Conservation (phyloP, 1,140 invertebrate genomes). For the Adoxophyes honmai region DNA sequence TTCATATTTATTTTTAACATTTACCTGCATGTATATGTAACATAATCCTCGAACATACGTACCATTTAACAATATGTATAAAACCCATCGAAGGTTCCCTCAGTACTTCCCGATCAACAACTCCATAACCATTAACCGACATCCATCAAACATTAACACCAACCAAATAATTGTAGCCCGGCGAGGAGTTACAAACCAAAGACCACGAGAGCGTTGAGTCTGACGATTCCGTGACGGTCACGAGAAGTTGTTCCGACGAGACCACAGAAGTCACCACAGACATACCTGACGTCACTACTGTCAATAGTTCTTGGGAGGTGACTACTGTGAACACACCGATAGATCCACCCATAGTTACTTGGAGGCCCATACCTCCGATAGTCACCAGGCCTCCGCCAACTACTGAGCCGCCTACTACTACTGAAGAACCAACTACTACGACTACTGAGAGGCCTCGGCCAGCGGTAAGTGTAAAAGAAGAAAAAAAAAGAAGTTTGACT, state of each 20-base stretch:
- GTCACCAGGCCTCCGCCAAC: slow-evolving; percentile 20
- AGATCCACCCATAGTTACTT: background rate
- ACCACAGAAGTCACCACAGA: background rate
- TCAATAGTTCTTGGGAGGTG: background rate
- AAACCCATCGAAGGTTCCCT: too few relatives aligned
- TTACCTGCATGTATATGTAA: too few relatives aligned
- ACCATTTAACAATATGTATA: too few relatives aligned
- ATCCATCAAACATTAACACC: background rate
- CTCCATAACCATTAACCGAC: background rate
- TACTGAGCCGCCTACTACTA: background rate
- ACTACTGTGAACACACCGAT: background rate
- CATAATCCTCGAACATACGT: too few relatives aligned
- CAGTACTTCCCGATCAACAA: too few relatives aligned
- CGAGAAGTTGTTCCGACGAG: background rate
- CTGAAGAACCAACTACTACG: slow-evolving; percentile 7
- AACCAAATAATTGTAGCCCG: background rate
- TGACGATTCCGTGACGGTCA: background rate
- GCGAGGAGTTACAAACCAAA: background rate
- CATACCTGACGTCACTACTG: too few relatives aligned
- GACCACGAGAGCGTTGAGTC: background rate
- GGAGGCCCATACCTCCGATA: background rate
- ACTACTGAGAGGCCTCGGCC: slow-evolving; percentile 7
- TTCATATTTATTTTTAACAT: too few relatives aligned
- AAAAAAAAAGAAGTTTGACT: too few relatives aligned
- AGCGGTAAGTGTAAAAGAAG: slow-evolving; percentile 19